These are phyloP conservation scores for Lysandra bellargus DNA, from an alignment of 2,888 invertebrate genomes.

Conservation along the genomic window DNA sequence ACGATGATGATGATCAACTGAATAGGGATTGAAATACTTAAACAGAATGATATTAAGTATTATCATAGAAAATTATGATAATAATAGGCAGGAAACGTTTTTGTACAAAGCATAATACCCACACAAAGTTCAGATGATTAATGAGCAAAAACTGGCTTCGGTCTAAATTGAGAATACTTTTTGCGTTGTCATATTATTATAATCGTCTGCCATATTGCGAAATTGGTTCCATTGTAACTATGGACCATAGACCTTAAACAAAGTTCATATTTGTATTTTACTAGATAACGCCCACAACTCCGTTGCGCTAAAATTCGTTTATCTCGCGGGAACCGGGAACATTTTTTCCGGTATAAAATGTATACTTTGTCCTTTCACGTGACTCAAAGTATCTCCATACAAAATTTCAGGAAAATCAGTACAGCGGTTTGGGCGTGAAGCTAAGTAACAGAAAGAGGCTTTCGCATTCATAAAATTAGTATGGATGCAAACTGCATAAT, in stretches of 20 bases:
- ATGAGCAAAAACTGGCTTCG: conserved; percentile 20
- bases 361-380: too few species aligned
- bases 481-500: too few species aligned
- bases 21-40: not conserved
- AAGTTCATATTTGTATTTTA: not conserved
- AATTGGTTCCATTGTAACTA: not conserved
- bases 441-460: too few species aligned
- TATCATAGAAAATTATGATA: conserved; percentile 3
- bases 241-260: not conserved
- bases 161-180: not conserved
- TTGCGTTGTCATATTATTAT: not conserved
- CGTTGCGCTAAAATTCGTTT: too few species aligned
- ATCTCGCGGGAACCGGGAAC: too few species aligned
- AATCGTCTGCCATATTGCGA: not conserved
- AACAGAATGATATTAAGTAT: not conserved
- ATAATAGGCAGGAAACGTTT: not conserved
- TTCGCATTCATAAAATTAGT: too few species aligned
- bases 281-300: not conserved
- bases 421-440: too few species aligned
- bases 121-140: conserved; percentile 13
- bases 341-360: too few species aligned
- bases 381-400: too few species aligned
- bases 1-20: not conserved
- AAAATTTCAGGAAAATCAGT: too few species aligned
- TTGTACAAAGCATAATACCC: not conserved